A percentile compares a stretch with the other conserved stretches of the same genome.
Evolutionary conservation across 2,888 invertebrate genomes (phyloP).

Genomic region (Plusia festucae): DNA sequence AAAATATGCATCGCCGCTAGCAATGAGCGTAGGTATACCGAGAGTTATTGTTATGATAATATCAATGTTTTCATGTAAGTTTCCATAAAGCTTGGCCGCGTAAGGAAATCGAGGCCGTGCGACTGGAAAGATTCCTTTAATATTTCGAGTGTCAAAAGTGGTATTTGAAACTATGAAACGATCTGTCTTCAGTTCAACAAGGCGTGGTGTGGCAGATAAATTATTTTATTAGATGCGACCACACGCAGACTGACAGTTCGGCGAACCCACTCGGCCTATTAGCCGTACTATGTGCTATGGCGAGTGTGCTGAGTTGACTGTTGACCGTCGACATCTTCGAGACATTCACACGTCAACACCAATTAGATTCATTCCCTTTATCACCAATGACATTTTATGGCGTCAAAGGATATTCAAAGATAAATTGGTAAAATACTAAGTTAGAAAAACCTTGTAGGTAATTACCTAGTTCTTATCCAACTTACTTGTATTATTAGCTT

Average conservation of each 20-base stretch:
- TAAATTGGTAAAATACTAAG: no score
- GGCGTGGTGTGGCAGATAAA: conserved; percentile 38
- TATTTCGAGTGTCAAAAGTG: conserved; percentile 43
- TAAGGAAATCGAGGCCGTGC: conserved; percentile 59
- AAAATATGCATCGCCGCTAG: conserved; percentile 19
- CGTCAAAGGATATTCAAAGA: no score
- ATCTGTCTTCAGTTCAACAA: conserved; percentile 14
- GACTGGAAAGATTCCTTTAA: conserved; percentile 52
- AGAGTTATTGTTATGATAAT: conserved; percentile 56
- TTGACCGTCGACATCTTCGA: neutral
- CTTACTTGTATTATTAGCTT: neutral
- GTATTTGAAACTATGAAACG: conserved; percentile 37
- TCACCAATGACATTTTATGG: neutral
- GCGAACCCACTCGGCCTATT: conserved; percentile 53
- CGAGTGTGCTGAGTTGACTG: conserved; percentile 6
- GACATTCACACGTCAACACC: neutral
- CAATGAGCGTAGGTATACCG: conserved; percentile 12
- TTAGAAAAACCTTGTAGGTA: no score
- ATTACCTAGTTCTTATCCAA: no score
- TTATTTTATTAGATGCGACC: conserved; percentile 57
- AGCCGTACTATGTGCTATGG: conserved; percentile 31
- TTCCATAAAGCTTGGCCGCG: conserved; percentile 54
- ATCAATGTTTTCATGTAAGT: conserved; percentile 51
- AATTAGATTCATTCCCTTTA: neutral
- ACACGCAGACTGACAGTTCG: conserved; percentile 62